Percentiles rank a stretch among this genome's conserved stretches.
phyloP scores from a whole-genome alignment of 2,888 invertebrate species.

The Glomeris marginata region DNA sequence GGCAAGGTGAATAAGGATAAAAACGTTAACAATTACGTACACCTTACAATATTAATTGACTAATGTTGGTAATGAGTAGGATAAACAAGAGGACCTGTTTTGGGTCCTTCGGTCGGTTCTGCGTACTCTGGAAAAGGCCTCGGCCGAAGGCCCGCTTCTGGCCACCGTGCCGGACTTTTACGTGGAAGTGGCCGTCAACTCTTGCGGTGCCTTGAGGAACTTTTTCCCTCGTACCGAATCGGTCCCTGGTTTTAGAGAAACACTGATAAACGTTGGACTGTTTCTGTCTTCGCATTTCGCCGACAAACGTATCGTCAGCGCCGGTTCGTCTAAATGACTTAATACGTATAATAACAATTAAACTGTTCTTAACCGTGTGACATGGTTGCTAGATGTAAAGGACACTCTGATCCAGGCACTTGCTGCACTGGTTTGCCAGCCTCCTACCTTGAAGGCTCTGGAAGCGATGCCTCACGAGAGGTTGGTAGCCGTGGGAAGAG shows the following conservation, averaged over 20 bases:
- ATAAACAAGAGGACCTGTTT: slow-evolving; percentile 44
- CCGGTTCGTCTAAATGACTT: slow-evolving; percentile 26
- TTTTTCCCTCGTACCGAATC: slow-evolving; percentile 49
- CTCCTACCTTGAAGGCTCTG: slow-evolving; percentile 50
- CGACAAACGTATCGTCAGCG: slow-evolving; percentile 50
- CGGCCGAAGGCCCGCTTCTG: slow-evolving; percentile 45
- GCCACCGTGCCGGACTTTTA: slow-evolving; percentile 59
- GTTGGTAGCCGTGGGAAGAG: slow-evolving; percentile 28
- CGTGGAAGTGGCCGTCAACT: slow-evolving; percentile 47
- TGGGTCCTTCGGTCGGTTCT: slow-evolving; percentile 45
- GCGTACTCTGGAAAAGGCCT: slow-evolving; percentile 43
- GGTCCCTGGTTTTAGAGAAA: slow-evolving; percentile 37
- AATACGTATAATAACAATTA: no score
- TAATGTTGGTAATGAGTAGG: slow-evolving; percentile 20
- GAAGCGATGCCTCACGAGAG: slow-evolving; percentile 50
- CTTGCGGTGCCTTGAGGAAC: slow-evolving; percentile 45
- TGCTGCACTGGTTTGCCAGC: slow-evolving; percentile 59
- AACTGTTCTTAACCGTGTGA: no score
- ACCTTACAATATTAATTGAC: background rate
- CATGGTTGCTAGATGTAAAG: slow-evolving; percentile 55
- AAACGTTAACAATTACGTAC: background rate
- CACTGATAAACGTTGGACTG: slow-evolving; percentile 47
- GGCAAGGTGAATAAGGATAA: slow-evolving; percentile 38
- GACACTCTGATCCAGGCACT: slow-evolving; percentile 60
- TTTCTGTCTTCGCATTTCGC: slow-evolving; percentile 61